Percentiles rank a stretch among this genome's conserved stretches.
These are phyloP conservation scores for Rhynchonycteris naso DNA, from an alignment of 2,797 vertebrate species.

Conservation along the genomic window DNA sequence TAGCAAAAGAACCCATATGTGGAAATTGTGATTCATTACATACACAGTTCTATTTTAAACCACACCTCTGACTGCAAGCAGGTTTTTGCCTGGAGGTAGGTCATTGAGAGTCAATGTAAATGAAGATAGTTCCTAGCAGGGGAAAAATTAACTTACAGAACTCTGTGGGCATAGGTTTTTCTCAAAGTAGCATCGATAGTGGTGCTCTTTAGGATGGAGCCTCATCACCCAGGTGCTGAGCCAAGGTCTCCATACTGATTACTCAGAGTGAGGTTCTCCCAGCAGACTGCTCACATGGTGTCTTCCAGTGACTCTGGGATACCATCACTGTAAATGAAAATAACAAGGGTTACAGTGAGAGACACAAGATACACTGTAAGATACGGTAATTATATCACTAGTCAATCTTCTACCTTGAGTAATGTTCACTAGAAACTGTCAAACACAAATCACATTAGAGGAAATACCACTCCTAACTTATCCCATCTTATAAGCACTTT, in stretches of 20 bases:
- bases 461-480: background rate
- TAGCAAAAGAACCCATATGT: background rate
- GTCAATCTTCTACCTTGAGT: background rate
- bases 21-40: constrained; percentile 54
- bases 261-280: background rate
- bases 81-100: constrained; percentile 64
- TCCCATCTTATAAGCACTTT: background rate
- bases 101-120: constrained; percentile 71
- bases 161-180: constrained; percentile 18
- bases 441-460: constrained; percentile 3
- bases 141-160: constrained; percentile 43
- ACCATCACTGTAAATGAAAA: constrained; percentile 40
- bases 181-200: background rate
- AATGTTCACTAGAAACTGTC: constrained; percentile 7
- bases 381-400: background rate
- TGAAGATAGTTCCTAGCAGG: constrained; percentile 46
- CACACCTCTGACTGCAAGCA: constrained; percentile 45
- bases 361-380: background rate
- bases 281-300: background rate
- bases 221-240: background rate
- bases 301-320: background rate
- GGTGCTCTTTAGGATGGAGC: background rate
- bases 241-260: background rate
- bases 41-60: constrained; percentile 68
- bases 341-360: background rate